Evolutionary conservation across 2,797 vertebrate genomes (phyloP), one percentile per base, ranked within the genome.

Genomic region (Coccyzus lansbergi): DNA sequence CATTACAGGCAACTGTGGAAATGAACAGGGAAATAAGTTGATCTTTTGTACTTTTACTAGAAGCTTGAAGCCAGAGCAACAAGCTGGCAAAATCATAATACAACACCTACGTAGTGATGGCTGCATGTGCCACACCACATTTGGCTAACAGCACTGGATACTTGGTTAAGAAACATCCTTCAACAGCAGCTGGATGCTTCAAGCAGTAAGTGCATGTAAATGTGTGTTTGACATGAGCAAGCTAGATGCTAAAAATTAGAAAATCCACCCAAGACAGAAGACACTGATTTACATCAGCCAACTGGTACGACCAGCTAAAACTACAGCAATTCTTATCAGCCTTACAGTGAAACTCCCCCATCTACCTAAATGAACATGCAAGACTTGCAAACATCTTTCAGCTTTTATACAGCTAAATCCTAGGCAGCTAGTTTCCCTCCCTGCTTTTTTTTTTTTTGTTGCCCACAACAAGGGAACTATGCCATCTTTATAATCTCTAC

Each of bases 81-180:
- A 31, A 64, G 28, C 5, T 20, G 34, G 16, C 12, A 52, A 15
- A 44, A 63, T 22, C 11, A 16, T 22, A 16, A 31, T 2, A 8
- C 0, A 1, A 24, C 8, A 49, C 10, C 31, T 4, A 38, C 26
- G 15, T 11, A 40, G 14, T 0, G 3, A 51, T 3, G 5, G 25
- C 12, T 67, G 8, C 22, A 4, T 6, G 7, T 2, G 15, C 9
- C 63, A 42, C 18, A 15, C 12, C 34, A n/a, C 16, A 7, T 31
- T 25, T 4, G 17, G 13, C 13, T n/a, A 51, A 38, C n/a, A 40
- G 29, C 56, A 55, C 0, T 36, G 19, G 19, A 53, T 48, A 76
- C 5, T n/a, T 25, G 15, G 14, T 51, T 34, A 38, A 3, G 16
- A 59, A 51, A 25, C 48, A 33, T 11, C 15, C 14, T 69, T 36